Conservation (phyloP, 2,888 invertebrate genomes). For the Spicauda simplicius region DNA sequence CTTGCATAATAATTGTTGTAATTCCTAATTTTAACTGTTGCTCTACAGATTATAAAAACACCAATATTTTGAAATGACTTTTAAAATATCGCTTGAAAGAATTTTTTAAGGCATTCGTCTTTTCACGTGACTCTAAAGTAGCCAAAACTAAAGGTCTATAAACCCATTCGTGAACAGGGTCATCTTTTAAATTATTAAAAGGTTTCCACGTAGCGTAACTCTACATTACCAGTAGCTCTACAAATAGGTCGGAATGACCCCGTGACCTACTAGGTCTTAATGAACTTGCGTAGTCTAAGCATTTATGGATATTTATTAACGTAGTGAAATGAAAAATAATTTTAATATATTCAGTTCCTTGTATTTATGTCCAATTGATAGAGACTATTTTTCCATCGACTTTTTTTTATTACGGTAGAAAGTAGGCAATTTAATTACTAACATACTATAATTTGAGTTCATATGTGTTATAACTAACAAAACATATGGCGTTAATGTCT, state of each 20-base stretch:
- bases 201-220: not conserved
- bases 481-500: no score
- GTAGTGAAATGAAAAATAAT: no score
- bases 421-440: no score
- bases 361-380: no score
- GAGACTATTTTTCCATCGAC: no score
- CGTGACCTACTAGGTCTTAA: conserved; percentile 23
- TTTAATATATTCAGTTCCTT: no score
- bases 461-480: no score
- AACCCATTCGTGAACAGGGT: not conserved
- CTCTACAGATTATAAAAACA: no score
- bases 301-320: no score
- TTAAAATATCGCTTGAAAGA: not conserved
- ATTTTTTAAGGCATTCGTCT: not conserved
- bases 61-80: not conserved
- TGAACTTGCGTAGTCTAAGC: not conserved
- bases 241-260: conserved; percentile 15
- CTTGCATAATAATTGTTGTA: no score
- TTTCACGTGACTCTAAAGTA: not conserved
- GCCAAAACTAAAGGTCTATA: not conserved
- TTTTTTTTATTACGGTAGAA: no score
- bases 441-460: not conserved
- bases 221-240: not conserved
- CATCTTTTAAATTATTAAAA: not conserved
- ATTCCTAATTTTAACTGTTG: no score